A percentile compares a stretch with the other conserved stretches of the same genome.
Conservation (phyloP, 2,113 vertebrate species). For the Girardinichthys multiradiatus region DNA sequence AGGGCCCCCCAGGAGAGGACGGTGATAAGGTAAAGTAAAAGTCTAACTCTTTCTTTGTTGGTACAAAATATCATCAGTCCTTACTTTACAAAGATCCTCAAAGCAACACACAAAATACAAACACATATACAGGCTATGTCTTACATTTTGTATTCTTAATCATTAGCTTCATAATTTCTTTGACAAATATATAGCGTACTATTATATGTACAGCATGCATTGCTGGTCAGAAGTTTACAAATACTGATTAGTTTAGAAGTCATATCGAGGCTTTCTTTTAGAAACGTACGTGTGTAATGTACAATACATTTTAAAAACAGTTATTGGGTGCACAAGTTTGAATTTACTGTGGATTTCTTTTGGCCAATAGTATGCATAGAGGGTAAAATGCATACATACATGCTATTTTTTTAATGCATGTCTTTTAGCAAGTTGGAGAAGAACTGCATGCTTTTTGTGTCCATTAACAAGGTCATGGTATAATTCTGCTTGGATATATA, state of each 20-base stretch:
- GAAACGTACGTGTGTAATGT: no score
- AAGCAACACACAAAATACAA: not conserved
- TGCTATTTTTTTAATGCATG: not conserved
- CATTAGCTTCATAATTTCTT: not conserved
- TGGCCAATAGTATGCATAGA: no score
- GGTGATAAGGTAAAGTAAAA: constrained; percentile 90
- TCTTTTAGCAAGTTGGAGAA: not conserved
- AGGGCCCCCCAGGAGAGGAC: constrained; percentile 96
- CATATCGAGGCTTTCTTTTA: not conserved
- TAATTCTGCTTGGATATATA: no score
- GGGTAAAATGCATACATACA: no score
- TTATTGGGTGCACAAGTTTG: not conserved
- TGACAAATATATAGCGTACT: no score
- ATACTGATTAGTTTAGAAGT: not conserved
- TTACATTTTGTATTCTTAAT: not conserved
- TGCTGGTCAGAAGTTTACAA: not conserved
- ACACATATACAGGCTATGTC: not conserved
- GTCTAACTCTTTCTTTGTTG: not conserved
- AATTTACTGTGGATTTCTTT: not conserved
- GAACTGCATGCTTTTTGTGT: no score
- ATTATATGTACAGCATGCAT: not conserved
- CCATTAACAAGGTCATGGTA: no score
- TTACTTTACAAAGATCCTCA: not conserved
- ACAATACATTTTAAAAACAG: not conserved
- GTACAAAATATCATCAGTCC: not conserved